phyloP scores from a whole-genome alignment of 1,140 invertebrate genomes.

The Dendrolimus kikuchii region DNA sequence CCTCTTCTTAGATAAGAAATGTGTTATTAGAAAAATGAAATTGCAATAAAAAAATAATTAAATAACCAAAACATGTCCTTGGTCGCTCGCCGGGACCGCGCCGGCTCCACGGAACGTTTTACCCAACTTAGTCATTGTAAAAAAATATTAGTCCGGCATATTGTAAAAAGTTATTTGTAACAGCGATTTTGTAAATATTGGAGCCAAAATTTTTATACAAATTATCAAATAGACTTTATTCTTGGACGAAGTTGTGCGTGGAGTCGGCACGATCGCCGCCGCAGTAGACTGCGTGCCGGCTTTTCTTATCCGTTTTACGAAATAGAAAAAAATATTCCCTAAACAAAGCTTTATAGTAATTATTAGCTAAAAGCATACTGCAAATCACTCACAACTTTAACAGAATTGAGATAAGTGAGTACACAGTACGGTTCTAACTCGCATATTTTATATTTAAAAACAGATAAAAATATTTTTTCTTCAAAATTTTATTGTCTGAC shows the following conservation, averaged over 20 bases:
- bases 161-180: constrained; percentile 39
- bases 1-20: constrained; percentile 58
- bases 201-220: constrained; percentile 69
- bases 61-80: constrained; percentile 44
- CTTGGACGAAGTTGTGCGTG: constrained; percentile 46
- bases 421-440: too few relatives aligned
- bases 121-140: constrained; percentile 48
- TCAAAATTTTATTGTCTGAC: too few relatives aligned
- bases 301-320: neutral
- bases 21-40: constrained; percentile 60
- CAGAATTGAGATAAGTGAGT: too few relatives aligned
- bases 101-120: constrained; percentile 22
- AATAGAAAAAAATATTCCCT: too few relatives aligned
- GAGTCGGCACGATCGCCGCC: constrained; percentile 24
- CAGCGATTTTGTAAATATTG: constrained; percentile 62
- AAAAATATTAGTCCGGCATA: constrained; percentile 52
- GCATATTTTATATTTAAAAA: too few relatives aligned
- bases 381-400: too few relatives aligned
- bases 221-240: constrained; percentile 56
- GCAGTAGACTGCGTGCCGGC: constrained; percentile 10
- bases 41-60: constrained; percentile 50
- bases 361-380: too few relatives aligned
- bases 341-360: too few relatives aligned
- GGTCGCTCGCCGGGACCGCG: constrained; percentile 21
- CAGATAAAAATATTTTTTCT: too few relatives aligned